phyloP scores from a whole-genome alignment of 1,140 invertebrate species.

The Ooceraea biroi region DNA sequence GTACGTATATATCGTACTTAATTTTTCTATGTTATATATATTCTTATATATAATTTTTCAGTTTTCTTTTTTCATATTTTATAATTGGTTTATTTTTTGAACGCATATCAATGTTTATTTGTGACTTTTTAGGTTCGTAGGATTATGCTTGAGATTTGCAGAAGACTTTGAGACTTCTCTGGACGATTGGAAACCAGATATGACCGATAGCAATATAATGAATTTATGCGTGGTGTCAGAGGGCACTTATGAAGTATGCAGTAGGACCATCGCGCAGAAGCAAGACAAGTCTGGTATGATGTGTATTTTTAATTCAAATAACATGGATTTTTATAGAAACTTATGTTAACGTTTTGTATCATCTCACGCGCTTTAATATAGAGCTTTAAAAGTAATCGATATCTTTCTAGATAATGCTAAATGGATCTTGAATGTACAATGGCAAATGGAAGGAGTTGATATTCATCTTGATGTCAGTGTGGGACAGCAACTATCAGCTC shows the following conservation, averaged over 20 bases:
- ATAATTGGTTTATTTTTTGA: no score
- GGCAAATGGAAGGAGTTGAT: slow-evolving; percentile 99
- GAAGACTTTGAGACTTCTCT: slow-evolving; percentile 98
- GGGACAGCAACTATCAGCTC: slow-evolving; percentile 96
- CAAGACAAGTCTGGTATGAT: slow-evolving; percentile 88
- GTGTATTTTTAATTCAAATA: slow-evolving; percentile 11
- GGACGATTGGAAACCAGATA: slow-evolving; percentile 98
- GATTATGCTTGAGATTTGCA: slow-evolving; percentile 96
- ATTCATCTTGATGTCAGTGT: slow-evolving; percentile 98
- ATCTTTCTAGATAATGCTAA: slow-evolving; percentile 94
- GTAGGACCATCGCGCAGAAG: slow-evolving; percentile 94
- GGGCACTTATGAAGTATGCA: slow-evolving; percentile 99
- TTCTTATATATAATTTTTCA: slow-evolving; percentile 29
- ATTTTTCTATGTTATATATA: slow-evolving; percentile 12
- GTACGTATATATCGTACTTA: slow-evolving; percentile 61
- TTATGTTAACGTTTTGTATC: slow-evolving; percentile 38
- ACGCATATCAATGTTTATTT: slow-evolving; percentile 28
- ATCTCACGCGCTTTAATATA: not conserved
- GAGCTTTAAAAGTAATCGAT: slow-evolving; percentile 37
- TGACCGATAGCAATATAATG: slow-evolving; percentile 93
- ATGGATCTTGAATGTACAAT: slow-evolving; percentile 98
- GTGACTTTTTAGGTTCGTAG: slow-evolving; percentile 91
- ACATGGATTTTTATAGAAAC: slow-evolving; percentile 8
- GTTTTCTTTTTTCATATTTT: no score
- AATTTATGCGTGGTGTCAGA: slow-evolving; percentile 99